These are phyloP conservation scores for Cebus imitator DNA, from an alignment of 2,113 vertebrate species.

Conservation along the genomic window DNA sequence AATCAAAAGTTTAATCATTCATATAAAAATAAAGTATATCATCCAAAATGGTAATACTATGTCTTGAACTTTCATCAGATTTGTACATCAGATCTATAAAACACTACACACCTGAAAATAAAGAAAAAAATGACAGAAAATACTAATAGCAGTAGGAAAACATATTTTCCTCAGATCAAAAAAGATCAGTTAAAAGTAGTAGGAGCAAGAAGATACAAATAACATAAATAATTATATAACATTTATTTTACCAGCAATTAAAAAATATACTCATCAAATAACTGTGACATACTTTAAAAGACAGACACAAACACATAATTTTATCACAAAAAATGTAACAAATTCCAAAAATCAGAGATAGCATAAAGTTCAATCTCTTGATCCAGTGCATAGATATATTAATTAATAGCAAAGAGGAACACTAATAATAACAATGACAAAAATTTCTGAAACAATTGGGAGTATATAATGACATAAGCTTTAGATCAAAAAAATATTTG, in stretches of 20 bases:
- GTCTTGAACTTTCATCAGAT: neutral
- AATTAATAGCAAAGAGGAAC: neutral
- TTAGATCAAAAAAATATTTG: neutral
- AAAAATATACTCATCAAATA: neutral
- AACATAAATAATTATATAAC: neutral
- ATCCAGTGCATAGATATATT: neutral
- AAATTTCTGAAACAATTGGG: neutral
- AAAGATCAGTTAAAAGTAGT: neutral
- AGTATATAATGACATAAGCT: neutral
- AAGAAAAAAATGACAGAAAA: neutral
- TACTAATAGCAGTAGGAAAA: neutral
- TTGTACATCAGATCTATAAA: neutral
- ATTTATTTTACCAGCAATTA: neutral
- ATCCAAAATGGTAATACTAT: neutral
- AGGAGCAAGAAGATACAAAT: neutral
- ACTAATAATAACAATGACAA: neutral
- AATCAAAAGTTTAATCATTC: neutral
- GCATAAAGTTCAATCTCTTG: neutral
- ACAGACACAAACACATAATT: neutral
- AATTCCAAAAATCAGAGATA: neutral
- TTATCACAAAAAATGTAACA: neutral
- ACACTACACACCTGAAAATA: neutral
- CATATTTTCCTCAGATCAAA: neutral
- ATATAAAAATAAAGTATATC: neutral
- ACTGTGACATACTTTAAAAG: neutral